Conservation (phyloP, 2,113 vertebrate genomes). For the Anoura caudifer region DNA sequence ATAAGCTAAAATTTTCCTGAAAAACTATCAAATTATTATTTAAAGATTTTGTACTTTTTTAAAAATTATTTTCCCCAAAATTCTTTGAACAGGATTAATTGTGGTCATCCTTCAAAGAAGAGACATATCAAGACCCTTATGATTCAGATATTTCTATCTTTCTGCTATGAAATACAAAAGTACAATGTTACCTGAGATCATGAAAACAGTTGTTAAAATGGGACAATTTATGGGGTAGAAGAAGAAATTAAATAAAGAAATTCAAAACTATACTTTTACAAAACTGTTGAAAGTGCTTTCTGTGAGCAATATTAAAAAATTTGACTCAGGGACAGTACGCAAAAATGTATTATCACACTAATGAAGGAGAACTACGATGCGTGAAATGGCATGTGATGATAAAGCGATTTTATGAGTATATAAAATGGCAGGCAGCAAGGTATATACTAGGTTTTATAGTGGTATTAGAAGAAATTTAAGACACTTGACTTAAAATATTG, state of each 20-base stretch:
- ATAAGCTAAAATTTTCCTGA: neutral
- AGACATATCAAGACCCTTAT: neutral
- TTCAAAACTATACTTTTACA: neutral
- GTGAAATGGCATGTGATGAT: constrained; percentile 20
- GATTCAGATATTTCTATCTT: neutral
- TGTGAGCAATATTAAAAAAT: neutral
- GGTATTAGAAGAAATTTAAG: neutral
- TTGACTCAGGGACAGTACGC: neutral
- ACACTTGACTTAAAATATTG: constrained; percentile 1
- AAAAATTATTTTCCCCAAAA: neutral
- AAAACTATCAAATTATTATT: neutral
- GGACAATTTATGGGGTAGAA: neutral
- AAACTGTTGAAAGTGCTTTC: constrained; percentile 7
- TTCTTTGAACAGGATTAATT: neutral
- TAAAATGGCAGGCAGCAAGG: constrained; percentile 2
- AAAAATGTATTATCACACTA: neutral
- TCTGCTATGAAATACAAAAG: neutral
- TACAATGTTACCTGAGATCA: neutral
- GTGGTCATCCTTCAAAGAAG: neutral
- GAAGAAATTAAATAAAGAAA: neutral
- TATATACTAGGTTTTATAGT: constrained; percentile 1
- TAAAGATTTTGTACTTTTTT: neutral
- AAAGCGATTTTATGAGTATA: constrained; percentile 34
- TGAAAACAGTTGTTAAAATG: neutral
- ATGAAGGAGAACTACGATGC: constrained; percentile 3